Base-by-base conservation (phyloP, 2,113 vertebrate genomes). In the Cheilinus undulatus region DNA sequence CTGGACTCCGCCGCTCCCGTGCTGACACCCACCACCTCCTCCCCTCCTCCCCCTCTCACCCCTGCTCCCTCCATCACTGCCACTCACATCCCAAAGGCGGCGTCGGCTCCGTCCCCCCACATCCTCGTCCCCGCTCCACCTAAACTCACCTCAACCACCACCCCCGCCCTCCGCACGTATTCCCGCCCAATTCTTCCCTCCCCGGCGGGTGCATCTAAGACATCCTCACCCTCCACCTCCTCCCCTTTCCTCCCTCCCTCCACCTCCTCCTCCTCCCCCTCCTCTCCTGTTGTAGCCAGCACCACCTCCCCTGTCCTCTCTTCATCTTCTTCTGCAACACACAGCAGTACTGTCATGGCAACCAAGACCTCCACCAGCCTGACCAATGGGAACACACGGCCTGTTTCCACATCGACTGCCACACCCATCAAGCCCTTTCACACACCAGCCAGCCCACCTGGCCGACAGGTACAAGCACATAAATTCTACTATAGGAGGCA, bases 391-490 rank as follows among this genome's bases (percentile, higher is more conserved):
- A 91, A 76, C 80, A 54, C 75, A 0, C 78, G 88, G 65, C 73
- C 75, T 3, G 43, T 74, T 0, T 51, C 84, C 48, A 83, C 78
- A 7, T 27, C 88, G 1, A 88, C 82, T 24, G 87, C 91, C 60
- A 87, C 89, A 0, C 73, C 89, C 1, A 93, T 94, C 80, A 94
- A 90, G 15, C 91, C 92, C n/a, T 93, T 94, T n/a, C 93, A 94
- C 81, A 94, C 90, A 13, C 92, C 92, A 3, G 92, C 92, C 56
- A 91, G 91, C 7, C 86, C 91, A 38, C 86, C 91, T 49, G 86
- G 90, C 61, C 85, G 92, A 88, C 93, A 94, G 92, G 93, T 93
- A 85, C 73, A 19, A 1, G n/a, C n/a, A n/a, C n/a, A n/a, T n/a
- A n/a, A n/a, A n/a, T n/a, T n/a, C n/a, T n/a, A n/a, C n/a, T n/a